Evolutionary conservation across 2,797 vertebrate genomes (phyloP).

Genomic region (Cheirogaleus major): DNA sequence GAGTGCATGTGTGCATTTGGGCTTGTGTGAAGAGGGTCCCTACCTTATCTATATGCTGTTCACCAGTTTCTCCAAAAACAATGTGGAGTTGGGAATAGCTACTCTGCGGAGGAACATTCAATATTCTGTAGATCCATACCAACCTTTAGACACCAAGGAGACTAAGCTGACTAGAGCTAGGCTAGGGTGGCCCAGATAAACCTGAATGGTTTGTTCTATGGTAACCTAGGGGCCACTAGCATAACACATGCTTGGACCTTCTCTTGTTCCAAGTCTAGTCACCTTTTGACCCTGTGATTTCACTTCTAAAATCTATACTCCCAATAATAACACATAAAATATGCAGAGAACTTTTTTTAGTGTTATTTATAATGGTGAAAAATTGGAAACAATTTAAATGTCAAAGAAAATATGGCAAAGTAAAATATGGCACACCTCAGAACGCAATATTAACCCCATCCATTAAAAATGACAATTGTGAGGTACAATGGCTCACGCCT

Average conservation of each 20-base stretch:
- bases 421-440: background rate
- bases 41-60: background rate
- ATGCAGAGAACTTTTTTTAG: background rate
- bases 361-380: background rate
- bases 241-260: background rate
- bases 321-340: background rate
- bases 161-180: background rate
- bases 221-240: background rate
- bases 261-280: background rate
- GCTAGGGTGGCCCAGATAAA: background rate
- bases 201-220: background rate
- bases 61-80: background rate
- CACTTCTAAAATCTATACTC: constrained; percentile 15
- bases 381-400: background rate
- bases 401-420: constrained; percentile 12
- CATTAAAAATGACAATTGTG: background rate
- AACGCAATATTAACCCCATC: background rate
- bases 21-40: no score
- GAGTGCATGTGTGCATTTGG: background rate
- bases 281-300: constrained; percentile 15
- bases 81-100: background rate
- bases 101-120: background rate
- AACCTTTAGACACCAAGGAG: background rate
- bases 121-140: background rate
- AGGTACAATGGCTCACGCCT: background rate